phyloP scores from a whole-genome alignment of 2,888 invertebrate genomes.

The Drosophila barbarae region DNA sequence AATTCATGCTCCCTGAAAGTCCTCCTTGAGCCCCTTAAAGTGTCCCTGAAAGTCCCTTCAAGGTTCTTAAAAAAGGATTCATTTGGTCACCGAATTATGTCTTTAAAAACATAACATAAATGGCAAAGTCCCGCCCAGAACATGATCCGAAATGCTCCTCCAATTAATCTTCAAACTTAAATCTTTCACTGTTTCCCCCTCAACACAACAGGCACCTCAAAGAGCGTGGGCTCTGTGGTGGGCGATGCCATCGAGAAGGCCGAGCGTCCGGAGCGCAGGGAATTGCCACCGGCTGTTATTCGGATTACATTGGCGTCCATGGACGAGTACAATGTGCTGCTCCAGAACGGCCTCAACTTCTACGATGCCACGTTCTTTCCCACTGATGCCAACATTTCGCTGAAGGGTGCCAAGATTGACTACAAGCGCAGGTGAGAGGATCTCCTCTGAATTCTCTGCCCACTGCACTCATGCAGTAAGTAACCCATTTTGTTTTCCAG shows the following conservation, averaged over 20 bases:
- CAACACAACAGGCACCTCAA: conserved; percentile 44
- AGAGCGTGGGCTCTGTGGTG: conserved; percentile 41
- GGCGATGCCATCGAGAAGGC: conserved; percentile 65
- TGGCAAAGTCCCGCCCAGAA: too few relatives aligned
- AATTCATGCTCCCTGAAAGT: neutral
- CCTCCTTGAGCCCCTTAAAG: neutral
- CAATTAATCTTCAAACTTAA: neutral
- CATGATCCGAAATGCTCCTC: neutral
- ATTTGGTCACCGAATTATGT: neutral
- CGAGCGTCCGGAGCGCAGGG: conserved; percentile 79
- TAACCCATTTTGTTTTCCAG: conserved; percentile 75
- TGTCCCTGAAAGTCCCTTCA: neutral
- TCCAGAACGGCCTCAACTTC: conserved; percentile 92
- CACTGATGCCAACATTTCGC: conserved; percentile 87
- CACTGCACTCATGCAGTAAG: neutral
- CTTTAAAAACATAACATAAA: neutral
- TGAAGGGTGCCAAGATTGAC: conserved; percentile 83
- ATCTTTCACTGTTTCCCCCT: too few relatives aligned
- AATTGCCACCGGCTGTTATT: conserved; percentile 84
- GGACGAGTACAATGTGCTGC: conserved; percentile 87
- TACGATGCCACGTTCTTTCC: conserved; percentile 94
- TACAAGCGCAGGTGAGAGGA: conserved; percentile 77
- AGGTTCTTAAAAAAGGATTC: neutral
- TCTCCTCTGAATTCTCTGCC: neutral
- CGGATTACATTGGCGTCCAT: conserved; percentile 87